phyloP scores from a whole-genome alignment of 1,140 invertebrate species.

The Heterodera carotae region DNA sequence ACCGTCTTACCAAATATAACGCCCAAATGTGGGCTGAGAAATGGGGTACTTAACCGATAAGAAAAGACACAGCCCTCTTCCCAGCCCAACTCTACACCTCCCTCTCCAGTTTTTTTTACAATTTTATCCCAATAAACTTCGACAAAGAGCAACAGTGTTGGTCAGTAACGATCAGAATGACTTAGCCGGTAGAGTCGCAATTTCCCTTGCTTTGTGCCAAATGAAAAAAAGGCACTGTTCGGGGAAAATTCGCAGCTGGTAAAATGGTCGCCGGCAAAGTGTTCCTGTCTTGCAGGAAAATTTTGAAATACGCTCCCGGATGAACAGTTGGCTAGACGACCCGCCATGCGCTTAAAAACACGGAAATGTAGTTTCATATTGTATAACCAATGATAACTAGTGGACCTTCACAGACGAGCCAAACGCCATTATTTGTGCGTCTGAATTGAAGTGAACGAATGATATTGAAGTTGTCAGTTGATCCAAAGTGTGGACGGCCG shows the following conservation, averaged over 20 bases:
- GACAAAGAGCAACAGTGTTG: no score
- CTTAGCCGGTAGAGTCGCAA: slow-evolving; percentile 45
- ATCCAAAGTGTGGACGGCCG: slow-evolving; percentile 23
- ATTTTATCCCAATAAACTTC: not conserved
- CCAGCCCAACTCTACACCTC: no score
- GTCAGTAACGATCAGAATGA: slow-evolving; percentile 40
- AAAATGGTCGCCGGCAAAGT: slow-evolving; percentile 34
- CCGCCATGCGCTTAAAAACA: slow-evolving; percentile 53
- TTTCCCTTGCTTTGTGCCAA: slow-evolving; percentile 34
- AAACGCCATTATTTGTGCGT: slow-evolving; percentile 48
- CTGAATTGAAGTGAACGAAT: slow-evolving; percentile 43
- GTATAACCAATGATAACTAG: slow-evolving; percentile 26
- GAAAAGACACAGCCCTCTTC: no score
- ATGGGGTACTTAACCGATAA: no score
- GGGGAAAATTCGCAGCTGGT: slow-evolving; percentile 41
- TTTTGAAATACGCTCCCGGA: slow-evolving; percentile 50
- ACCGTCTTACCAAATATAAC: no score
- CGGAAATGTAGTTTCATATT: not conserved
- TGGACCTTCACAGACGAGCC: slow-evolving; percentile 47
- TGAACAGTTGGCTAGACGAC: slow-evolving; percentile 35
- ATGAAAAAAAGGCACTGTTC: slow-evolving; percentile 41
- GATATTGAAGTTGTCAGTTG: slow-evolving; percentile 48
- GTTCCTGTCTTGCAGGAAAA: slow-evolving; percentile 50
- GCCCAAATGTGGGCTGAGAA: no score
- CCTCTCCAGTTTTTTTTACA: no score